Evolutionary conservation across 1,140 invertebrate species (phyloP).

Genomic region (Drosophila grimshawi): DNA sequence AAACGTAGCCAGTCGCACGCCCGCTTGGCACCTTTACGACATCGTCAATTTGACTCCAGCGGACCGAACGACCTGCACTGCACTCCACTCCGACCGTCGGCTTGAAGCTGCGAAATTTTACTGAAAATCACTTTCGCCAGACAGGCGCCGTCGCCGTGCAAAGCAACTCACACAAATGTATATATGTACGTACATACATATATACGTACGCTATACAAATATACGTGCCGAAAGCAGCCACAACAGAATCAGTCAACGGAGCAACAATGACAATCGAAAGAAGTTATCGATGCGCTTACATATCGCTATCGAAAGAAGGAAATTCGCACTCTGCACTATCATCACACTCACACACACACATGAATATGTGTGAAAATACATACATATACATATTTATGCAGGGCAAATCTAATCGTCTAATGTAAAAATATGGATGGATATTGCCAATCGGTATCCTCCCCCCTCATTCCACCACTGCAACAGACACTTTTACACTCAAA

Average conservation of each 20-base stretch:
- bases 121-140: constrained; percentile 59
- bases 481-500: constrained; percentile 15
- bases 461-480: neutral
- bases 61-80: constrained; percentile 46
- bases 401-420: constrained; percentile 14
- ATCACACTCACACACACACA: constrained; percentile 17
- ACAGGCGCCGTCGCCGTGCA: constrained; percentile 56
- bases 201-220: constrained; percentile 13
- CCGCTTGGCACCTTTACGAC: constrained; percentile 54
- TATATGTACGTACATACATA: neutral
- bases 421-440: constrained; percentile 3
- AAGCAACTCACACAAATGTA: constrained; percentile 34
- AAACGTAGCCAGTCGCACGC: constrained; percentile 44
- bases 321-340: constrained; percentile 49
- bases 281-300: constrained; percentile 51
- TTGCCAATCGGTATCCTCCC: constrained; percentile 1
- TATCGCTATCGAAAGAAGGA: constrained; percentile 50
- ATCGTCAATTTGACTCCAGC: constrained; percentile 38
- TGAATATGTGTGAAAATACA: constrained; percentile 9
- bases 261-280: constrained; percentile 50
- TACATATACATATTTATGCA: constrained; percentile 15
- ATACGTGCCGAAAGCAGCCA: constrained; percentile 46
- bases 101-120: constrained; percentile 58
- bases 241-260: constrained; percentile 45
- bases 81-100: constrained; percentile 46